Base-by-base conservation (phyloP, 2,113 vertebrate species). In the Lonchura striata region DNA sequence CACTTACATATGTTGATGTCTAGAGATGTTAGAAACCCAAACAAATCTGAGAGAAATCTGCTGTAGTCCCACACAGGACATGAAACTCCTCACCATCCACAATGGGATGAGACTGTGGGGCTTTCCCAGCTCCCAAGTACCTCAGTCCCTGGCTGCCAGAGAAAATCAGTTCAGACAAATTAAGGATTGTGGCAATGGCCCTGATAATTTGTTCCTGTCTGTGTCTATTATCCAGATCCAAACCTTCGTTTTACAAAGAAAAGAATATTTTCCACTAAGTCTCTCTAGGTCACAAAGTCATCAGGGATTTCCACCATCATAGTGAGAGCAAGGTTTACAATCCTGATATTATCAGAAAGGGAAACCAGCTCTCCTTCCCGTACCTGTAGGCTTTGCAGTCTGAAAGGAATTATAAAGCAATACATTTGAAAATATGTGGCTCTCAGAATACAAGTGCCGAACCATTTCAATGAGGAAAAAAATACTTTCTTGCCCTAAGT, bases 31-130 rank as follows among this genome's bases (percentile, higher is more conserved):
- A 49, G 61, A 82, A 60, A 60, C 18, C 1, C 3, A 17, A 3
- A 24, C 12, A 60, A 56, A 15, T 37, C 71, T 70, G 31, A 52
- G 37, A 41, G 42, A 53, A 69, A 8, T 35, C 56, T 71, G 30
- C 27, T 57, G 59, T 41, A 64, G n/a, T 15, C 23, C 22, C 27
- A 18, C 1, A 0, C 18, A 33, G 61, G 70, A 13, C 33, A 74
- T 22, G 30, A 47, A 24, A 37, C 8, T 24, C 3, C 3, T 39
- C 65, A 20, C 16, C 61, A 75, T 33, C 77, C 44, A 35, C 0
- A 0, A 9, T 2, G n/a, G 47, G n/a, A 39, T 3, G 3, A 46
- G 50, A 9, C 0, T 83, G 16, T 2, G 1, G 28, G 24, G 28
- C 22, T 69, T 74, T 61, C 46, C 54, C 35, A 61, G 42, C 28